phyloP scores from a whole-genome alignment of 2,113 vertebrate species.

The Sporophila hypoxantha region DNA sequence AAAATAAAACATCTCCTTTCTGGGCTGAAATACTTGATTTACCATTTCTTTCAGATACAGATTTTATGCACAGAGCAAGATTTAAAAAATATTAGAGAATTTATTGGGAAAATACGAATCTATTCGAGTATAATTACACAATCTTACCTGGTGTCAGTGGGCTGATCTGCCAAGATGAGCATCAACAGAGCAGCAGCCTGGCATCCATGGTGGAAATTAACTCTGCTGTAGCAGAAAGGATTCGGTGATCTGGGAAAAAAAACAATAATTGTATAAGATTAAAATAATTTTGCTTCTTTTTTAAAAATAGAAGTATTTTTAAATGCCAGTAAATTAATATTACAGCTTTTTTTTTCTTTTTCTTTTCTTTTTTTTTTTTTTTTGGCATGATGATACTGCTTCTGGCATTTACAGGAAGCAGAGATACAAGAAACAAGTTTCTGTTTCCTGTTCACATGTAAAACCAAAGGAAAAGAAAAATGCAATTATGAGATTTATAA shows the following conservation, averaged over 20 bases:
- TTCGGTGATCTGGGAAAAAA: neutral
- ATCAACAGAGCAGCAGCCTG: neutral
- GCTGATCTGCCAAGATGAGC: neutral
- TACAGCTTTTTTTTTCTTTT: neutral
- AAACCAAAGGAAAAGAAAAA: neutral
- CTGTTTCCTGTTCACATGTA: neutral
- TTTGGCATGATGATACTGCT: neutral
- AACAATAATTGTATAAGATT: neutral
- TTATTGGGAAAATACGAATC: neutral
- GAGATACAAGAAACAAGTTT: neutral
- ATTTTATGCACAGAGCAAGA: neutral
- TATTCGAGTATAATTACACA: neutral
- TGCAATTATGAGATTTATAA: neutral
- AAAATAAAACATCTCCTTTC: neutral
- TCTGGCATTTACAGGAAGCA: neutral
- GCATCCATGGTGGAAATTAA: neutral
- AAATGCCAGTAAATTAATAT: neutral
- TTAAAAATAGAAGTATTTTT: neutral
- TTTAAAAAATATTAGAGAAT: neutral
- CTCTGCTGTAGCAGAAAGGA: neutral
- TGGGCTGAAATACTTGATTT: neutral
- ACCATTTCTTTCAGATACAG: fast-evolving
- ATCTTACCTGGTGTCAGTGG: neutral
- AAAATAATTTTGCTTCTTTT: neutral
- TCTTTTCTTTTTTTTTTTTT: neutral